Evolutionary conservation across 2,797 vertebrate genomes (phyloP).

Genomic region (Sebastes taczanowskii): DNA sequence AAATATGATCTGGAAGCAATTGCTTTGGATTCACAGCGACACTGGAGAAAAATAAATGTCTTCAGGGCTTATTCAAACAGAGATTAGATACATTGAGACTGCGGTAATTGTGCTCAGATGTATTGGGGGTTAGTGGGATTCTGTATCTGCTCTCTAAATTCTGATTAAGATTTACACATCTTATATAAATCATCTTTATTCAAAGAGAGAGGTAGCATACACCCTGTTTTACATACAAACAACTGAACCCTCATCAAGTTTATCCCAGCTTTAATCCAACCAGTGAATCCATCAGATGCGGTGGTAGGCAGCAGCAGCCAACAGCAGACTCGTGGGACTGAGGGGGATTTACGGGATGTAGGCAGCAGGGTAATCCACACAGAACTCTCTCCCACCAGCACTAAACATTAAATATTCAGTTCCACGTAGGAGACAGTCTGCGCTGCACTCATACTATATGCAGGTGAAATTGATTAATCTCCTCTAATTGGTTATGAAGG

Average conservation of each 20-base stretch:
- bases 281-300: conserved; percentile 46
- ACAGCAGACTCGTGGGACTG: conserved; percentile 30
- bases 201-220: background rate
- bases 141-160: background rate
- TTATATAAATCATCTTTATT: no score
- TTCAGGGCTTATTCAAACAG: background rate
- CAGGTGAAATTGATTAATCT: conserved; percentile 23
- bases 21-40: conserved; percentile 13
- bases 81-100: background rate
- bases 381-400: conserved; percentile 46
- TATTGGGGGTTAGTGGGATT: background rate
- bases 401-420: conserved; percentile 67
- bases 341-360: conserved; percentile 61
- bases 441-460: background rate
- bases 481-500: conserved; percentile 1
- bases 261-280: conserved; percentile 20
- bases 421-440: conserved; percentile 36
- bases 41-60: conserved; percentile 5
- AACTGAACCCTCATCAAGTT: background rate
- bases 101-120: background rate
- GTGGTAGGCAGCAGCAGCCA: conserved; percentile 36
- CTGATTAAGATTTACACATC: background rate
- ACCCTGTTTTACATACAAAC: conserved; percentile 19
- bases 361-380: conserved; percentile 53
- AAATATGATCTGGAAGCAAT: conserved; percentile 31